Evolutionary conservation across 2,113 vertebrate species (phyloP).

Genomic region (Nymphicus hollandicus): DNA sequence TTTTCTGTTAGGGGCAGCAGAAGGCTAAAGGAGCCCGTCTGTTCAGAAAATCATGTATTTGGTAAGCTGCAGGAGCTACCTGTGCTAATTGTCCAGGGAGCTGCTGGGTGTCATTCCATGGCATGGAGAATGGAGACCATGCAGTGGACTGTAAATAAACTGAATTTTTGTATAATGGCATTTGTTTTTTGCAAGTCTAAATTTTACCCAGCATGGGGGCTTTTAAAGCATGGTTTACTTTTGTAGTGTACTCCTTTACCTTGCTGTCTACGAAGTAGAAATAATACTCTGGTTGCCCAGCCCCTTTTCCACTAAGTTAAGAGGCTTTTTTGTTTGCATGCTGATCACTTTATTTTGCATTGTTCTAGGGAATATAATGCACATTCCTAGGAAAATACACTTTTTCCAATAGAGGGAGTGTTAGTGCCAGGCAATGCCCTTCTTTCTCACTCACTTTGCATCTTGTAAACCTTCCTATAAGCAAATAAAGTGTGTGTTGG

Average conservation of each 20-base stretch:
- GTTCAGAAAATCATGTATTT: background rate
- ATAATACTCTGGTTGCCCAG: background rate
- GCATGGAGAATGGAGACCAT: background rate
- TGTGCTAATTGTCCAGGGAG: background rate
- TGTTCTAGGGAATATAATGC: background rate
- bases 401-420: constrained; percentile 67
- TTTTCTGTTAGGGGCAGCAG: background rate
- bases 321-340: fast-evolving
- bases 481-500: background rate
- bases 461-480: background rate
- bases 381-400: constrained; percentile 29
- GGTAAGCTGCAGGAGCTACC: background rate
- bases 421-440: constrained; percentile 55
- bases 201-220: background rate
- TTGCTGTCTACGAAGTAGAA: background rate
- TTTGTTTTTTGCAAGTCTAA: background rate
- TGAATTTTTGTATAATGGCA: background rate
- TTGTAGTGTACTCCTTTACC: background rate
- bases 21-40: background rate
- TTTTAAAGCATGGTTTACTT: background rate
- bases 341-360: background rate
- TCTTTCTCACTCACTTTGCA: background rate
- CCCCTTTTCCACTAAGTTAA: background rate
- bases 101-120: background rate
- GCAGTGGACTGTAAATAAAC: background rate